Conservation (phyloP, 2,888 invertebrate genomes). For the Cyclophora punctaria region DNA sequence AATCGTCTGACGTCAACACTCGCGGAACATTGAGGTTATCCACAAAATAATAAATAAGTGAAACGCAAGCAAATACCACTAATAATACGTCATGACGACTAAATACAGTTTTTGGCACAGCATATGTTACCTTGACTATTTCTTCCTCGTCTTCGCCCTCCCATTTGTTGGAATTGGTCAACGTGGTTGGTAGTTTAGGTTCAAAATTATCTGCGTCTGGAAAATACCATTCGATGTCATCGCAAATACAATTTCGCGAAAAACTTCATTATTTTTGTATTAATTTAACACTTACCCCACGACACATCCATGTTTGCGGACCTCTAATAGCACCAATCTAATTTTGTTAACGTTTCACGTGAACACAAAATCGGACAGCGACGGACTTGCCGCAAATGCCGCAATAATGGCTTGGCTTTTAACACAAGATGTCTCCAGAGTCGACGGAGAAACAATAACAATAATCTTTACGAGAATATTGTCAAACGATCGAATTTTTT, state of each 20-base stretch:
- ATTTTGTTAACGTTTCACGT: constrained; percentile 61
- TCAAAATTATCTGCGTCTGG: constrained; percentile 84
- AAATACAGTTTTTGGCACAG: constrained; percentile 47
- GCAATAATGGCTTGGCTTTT: constrained; percentile 56
- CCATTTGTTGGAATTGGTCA: constrained; percentile 82
- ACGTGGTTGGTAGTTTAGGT: constrained; percentile 77
- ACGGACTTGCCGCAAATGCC: constrained; percentile 52
- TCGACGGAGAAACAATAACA: constrained; percentile 60
- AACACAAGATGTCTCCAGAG: constrained; percentile 74
- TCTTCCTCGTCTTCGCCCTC: constrained; percentile 93
- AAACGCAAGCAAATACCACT: constrained; percentile 7
- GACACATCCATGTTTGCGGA: constrained; percentile 79
- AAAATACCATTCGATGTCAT: constrained; percentile 52
- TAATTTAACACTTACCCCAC: constrained; percentile 75
- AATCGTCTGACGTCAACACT: constrained; percentile 59
- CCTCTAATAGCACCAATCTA: constrained; percentile 56
- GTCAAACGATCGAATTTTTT: constrained; percentile 70
- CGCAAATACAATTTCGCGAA: constrained; percentile 19
- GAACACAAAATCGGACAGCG: constrained; percentile 60
- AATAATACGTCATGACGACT: constrained; percentile 10
- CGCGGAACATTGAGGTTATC: constrained; percentile 57
- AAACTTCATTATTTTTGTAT: constrained; percentile 25
- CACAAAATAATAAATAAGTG: constrained; percentile 16
- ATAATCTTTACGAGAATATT: constrained; percentile 59
- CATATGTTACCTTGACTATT: constrained; percentile 81